Percentiles rank a stretch among this genome's conserved stretches.
These are phyloP conservation scores for Dasysyrphus albostriatus DNA, from an alignment of 2,888 invertebrate genomes.

Conservation along the genomic window DNA sequence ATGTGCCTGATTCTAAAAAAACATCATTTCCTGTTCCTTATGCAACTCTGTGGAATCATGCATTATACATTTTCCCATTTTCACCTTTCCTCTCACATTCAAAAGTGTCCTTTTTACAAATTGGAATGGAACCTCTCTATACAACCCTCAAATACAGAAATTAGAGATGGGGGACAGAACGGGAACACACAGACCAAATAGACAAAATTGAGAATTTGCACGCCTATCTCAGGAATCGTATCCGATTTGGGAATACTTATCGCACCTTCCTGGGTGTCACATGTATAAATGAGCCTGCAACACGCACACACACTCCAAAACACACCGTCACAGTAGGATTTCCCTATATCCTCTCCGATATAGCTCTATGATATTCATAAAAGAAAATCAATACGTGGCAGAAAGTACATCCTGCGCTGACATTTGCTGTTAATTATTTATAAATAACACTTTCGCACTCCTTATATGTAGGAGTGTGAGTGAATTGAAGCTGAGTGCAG, in stretches of 20 bases:
- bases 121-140: slow-evolving; percentile 53
- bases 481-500: not conserved
- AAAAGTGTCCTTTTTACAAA: slow-evolving; percentile 70
- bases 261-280: slow-evolving; percentile 53
- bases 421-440: slow-evolving; percentile 69
- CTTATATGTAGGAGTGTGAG: not conserved
- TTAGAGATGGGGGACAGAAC: not conserved
- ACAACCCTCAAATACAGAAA: not conserved
- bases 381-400: slow-evolving; percentile 62
- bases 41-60: slow-evolving; percentile 66
- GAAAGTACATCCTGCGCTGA: slow-evolving; percentile 52
- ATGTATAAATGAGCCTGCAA: slow-evolving; percentile 18
- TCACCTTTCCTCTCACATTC: slow-evolving; percentile 48
- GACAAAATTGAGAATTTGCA: slow-evolving; percentile 57
- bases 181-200: slow-evolving; percentile 14
- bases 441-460: slow-evolving; percentile 69
- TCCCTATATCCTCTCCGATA: slow-evolving; percentile 40
- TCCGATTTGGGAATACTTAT: slow-evolving; percentile 70
- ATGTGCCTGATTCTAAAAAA: not conserved
- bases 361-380: slow-evolving; percentile 49
- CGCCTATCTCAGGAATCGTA: slow-evolving; percentile 41
- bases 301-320: slow-evolving; percentile 19
- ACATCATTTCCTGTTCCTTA: slow-evolving; percentile 33
- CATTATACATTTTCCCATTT: slow-evolving; percentile 73
- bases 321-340: not conserved